Percentiles rank a stretch among this genome's conserved stretches.
Conservation (phyloP, 2,888 invertebrate species). For the Drosophila atripex region DNA sequence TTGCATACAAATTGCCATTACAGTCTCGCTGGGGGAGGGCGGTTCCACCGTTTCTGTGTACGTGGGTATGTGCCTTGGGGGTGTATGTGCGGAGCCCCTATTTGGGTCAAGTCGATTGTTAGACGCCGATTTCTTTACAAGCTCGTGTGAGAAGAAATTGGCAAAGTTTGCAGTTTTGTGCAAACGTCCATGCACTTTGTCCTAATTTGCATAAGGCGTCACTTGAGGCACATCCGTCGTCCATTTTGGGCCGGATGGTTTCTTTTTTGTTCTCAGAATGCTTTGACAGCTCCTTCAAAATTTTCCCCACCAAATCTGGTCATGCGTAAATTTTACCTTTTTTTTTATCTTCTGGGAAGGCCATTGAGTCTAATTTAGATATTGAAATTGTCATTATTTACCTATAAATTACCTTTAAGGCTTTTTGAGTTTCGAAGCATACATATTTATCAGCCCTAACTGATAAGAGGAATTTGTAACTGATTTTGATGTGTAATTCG, state of each 20-base stretch:
- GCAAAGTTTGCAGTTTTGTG: slow-evolving; percentile 43
- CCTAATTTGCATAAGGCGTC: slow-evolving; percentile 53
- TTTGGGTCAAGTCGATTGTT: slow-evolving; percentile 69
- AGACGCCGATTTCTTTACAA: slow-evolving; percentile 45
- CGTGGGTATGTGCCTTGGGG: neutral
- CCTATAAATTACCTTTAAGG: neutral
- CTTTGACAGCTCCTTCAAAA: neutral
- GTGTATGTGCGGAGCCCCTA: slow-evolving; percentile 29
- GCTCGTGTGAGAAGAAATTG: slow-evolving; percentile 34
- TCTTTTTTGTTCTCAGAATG: slow-evolving; percentile 2
- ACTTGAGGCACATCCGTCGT: slow-evolving; percentile 40
- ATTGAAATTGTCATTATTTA: slow-evolving; percentile 21
- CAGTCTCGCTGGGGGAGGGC: slow-evolving; percentile 28
- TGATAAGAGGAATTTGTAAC: neutral
- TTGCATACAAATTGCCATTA: slow-evolving; percentile 73
- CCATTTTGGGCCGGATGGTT: slow-evolving; percentile 7
- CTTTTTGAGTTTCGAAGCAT: neutral
- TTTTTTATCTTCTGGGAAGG: slow-evolving; percentile 3
- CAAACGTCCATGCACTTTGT: slow-evolving; percentile 60
- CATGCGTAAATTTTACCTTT: slow-evolving; percentile 1
- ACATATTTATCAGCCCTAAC: neutral
- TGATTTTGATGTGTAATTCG: neutral
- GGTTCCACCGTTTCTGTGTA: neutral
- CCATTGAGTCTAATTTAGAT: slow-evolving; percentile 21
- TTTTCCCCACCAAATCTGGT: neutral